Conservation (phyloP, 2,888 invertebrate genomes). For the Quadriops clusia region DNA sequence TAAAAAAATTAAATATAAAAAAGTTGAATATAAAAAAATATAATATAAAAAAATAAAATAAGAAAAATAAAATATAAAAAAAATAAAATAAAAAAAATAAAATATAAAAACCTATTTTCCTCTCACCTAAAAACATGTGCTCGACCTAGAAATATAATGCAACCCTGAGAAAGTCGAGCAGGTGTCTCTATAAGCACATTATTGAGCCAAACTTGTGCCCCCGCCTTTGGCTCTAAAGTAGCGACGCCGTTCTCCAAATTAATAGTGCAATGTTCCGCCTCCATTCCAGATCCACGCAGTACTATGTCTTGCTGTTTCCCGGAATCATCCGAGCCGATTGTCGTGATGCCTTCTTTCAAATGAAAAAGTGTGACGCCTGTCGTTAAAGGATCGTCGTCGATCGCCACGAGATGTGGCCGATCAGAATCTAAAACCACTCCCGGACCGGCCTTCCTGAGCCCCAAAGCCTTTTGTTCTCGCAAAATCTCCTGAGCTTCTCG, state of each 20-base stretch:
- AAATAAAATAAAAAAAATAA: not conserved
- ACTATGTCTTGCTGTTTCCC: slow-evolving; percentile 62
- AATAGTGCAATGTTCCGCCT: slow-evolving; percentile 68
- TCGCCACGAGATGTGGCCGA: slow-evolving; percentile 83
- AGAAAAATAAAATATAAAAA: slow-evolving; percentile 1
- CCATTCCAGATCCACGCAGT: slow-evolving; percentile 45
- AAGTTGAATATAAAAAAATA: too few relatives aligned
- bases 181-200: slow-evolving; percentile 67
- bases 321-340: slow-evolving; percentile 69
- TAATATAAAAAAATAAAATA: too few relatives aligned
- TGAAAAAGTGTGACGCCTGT: slow-evolving; percentile 88
- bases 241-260: slow-evolving; percentile 59
- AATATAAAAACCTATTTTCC: not conserved
- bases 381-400: slow-evolving; percentile 79
- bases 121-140: slow-evolving; percentile 42
- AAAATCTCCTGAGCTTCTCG: slow-evolving; percentile 78
- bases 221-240: slow-evolving; percentile 58
- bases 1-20: slow-evolving; percentile 5
- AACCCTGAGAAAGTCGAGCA: slow-evolving; percentile 65
- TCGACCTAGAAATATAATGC: slow-evolving; percentile 50
- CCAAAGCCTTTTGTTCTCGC: slow-evolving; percentile 78
- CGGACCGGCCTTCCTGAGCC: slow-evolving; percentile 73
- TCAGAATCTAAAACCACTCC: slow-evolving; percentile 85
- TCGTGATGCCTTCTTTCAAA: slow-evolving; percentile 80
- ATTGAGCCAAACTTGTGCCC: slow-evolving; percentile 74